These are phyloP conservation scores for Chloropsis hardwickii DNA, from an alignment of 2,113 vertebrate species.

Conservation along the genomic window DNA sequence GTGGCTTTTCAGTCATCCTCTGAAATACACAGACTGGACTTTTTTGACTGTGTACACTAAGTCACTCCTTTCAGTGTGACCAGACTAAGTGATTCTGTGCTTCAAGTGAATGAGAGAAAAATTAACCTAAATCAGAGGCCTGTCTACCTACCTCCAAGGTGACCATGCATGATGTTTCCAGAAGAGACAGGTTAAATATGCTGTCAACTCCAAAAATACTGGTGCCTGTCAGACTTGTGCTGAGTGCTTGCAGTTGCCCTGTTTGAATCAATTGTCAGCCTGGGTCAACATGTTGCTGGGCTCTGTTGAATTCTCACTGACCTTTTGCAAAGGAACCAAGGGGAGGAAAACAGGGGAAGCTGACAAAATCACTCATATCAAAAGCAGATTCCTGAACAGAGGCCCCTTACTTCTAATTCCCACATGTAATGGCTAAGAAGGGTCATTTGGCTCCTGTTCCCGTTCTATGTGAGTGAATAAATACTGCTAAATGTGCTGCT, in stretches of 20 bases:
- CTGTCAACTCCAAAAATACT: not conserved
- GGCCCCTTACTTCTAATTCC: not conserved
- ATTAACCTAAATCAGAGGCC: not conserved
- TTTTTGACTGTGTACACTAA: not conserved
- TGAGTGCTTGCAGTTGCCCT: not conserved
- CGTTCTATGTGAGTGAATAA: not conserved
- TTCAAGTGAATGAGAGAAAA: constrained; percentile 3
- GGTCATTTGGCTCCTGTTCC: not conserved
- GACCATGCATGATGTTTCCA: not conserved
- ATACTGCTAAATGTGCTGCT: not conserved
- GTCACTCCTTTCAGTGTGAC: not conserved
- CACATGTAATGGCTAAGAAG: not conserved
- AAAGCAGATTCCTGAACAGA: not conserved
- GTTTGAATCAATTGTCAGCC: not conserved
- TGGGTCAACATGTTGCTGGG: not conserved
- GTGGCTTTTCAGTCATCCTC: not conserved
- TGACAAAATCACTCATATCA: not conserved
- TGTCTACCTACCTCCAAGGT: not conserved
- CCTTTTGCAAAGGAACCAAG: not conserved
- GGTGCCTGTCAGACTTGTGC: not conserved
- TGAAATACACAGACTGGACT: not conserved
- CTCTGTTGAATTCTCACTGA: not conserved
- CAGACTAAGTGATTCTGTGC: not conserved
- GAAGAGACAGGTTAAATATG: not conserved
- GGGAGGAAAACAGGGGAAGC: not conserved